Evolutionary conservation across 64 coral and sea anemone species (phyloP).

Genomic region (Montipora foliosa): DNA sequence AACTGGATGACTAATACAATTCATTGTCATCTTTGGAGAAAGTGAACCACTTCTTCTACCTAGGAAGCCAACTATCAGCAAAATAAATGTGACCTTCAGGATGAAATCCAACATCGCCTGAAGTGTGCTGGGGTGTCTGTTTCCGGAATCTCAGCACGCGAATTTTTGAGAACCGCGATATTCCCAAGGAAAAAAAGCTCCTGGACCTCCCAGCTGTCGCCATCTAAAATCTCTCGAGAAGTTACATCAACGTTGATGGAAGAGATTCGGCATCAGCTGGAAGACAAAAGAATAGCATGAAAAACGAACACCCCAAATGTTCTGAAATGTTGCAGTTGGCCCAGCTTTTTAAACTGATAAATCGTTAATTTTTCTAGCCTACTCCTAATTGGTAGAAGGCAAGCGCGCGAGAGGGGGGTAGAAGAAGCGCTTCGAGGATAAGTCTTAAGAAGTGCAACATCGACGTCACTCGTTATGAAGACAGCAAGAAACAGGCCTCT

Average conservation of each 20-base stretch:
- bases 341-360: no score
- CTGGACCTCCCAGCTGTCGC: not conserved
- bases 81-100: not conserved
- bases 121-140: not conserved
- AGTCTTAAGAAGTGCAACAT: no score
- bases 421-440: no score
- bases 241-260: slow-evolving; percentile 37
- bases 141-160: slow-evolving; percentile 33
- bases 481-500: slow-evolving; percentile 32
- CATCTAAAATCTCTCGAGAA: not conserved
- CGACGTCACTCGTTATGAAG: not conserved
- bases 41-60: no score
- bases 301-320: no score
- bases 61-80: no score
- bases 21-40: no score
- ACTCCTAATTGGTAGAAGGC: not conserved
- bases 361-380: no score
- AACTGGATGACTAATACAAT: no score
- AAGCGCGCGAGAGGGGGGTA: not conserved
- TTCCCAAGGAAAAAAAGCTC: slow-evolving; percentile 17
- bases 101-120: not conserved
- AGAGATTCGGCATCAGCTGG: not conserved
- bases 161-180: not conserved
- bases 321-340: no score
- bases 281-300: not conserved